Base-by-base conservation (phyloP, 2,888 invertebrate genomes). In the Apodemia mormo region DNA sequence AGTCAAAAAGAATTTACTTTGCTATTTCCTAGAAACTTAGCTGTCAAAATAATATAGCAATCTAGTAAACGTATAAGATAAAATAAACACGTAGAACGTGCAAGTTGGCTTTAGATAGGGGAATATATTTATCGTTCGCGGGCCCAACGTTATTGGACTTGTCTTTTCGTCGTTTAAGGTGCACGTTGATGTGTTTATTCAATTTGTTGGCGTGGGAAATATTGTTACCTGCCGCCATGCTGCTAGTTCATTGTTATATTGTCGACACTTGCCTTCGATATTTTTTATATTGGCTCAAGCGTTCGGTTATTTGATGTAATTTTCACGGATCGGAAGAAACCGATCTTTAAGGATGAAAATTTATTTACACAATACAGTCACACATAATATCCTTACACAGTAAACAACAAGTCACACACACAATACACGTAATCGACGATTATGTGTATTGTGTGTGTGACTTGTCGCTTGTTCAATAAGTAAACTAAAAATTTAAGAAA, bases 101-200 rank as follows among this genome's bases (percentile, higher is more conserved):
- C 70, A 72, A 71, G 76, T 80, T 77, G 73, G 71, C 78, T 76
- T 79, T 81, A 82, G 82, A 81, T 88, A 85, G 81, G 79, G 76
- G 88, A 85, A 90, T 91, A 91, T 91, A 90, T 92, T 49, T 49
- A 49, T 49, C 49, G 49, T 90, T 89, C 84, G 86, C 78, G 82
- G 83, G 79, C 82, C 79, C 83, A 79, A 79, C 86, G 82, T 86
- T 91, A 91, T 92, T 90, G 89, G 88, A 85, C 84, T 88, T 90
- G 91, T 89, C 90, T 92, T 89, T 88, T 87, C 86, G 83, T 82
- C 90, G 89, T 89, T 90, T 89, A 89, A 89, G 88, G 86, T 82
- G 82, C 81, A 83, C 83, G 84, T 80, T 89, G 89, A 92, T 89
- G 91, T 91, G 91, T 89, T 90, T 89, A 92, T 92, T 92, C 89